Base-by-base conservation (phyloP, 37 sponge, comb jelly and placozoan genomes). In the Spongilla lacustris region DNA sequence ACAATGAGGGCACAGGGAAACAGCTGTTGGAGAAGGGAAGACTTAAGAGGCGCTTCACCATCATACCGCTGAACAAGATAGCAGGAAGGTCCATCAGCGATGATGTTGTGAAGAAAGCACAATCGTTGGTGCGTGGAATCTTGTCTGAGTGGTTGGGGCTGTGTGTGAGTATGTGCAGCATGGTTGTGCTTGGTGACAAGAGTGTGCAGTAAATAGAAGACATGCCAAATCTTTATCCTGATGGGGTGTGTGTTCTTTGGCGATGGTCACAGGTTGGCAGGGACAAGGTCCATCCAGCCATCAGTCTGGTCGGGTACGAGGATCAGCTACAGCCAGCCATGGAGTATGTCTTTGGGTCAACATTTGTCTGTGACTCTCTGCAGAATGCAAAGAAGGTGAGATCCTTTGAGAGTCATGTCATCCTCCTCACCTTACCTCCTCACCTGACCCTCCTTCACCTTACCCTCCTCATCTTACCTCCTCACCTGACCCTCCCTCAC, bases 11-110 rank as follows among this genome's bases (percentile, higher is more conserved):
- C 31, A 97, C 96, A 25, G 97, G 91, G 8, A 95, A 97, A 80
- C 85, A 91, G 50, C 83, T 98, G 86, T 73, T 98, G 0, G 82
- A 98, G 79, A 88, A 89, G 26, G 97, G 99, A 32, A 80, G 87
- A 66, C 94, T 98, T 17, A 86, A 93, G 74, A 36, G 90, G 17
- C 73, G 97, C 34, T 93, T 85, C 71, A 96, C 97, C 35, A 91
- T 98, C 84, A 93, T 98, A 35, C 99, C 99, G 10, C 94, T 98
- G 35, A 98, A 98, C 88, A 96, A 98, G 79, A 98, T 98, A 32
- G 71, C 79, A 5, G 75, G 92, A 26, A 67, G 76, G 36, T 75
- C 81, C 28, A 91, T 98, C 82, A 83, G 80, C 17, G 25, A 50
- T 50, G 88, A 90, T 28, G 80, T 73, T 21, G 86, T 92, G 66